Percentiles rank a stretch among this genome's conserved stretches.
Conservation (phyloP, 2,888 invertebrate genomes). For the Lasius fuliginosus region DNA sequence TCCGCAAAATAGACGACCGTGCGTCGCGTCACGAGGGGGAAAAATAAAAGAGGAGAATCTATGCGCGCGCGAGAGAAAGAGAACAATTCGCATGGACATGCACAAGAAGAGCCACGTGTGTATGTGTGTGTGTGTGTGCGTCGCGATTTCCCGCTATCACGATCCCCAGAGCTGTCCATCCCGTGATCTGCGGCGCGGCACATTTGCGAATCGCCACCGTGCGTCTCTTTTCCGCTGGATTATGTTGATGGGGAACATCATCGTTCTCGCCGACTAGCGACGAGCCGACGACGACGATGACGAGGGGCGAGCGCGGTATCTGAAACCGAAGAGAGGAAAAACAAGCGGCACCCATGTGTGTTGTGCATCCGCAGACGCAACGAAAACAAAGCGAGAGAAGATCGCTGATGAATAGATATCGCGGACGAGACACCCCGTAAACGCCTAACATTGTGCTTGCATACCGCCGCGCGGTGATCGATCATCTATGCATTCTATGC, state of each 20-base stretch:
- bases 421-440: constrained; percentile 65
- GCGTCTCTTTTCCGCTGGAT: constrained; percentile 60
- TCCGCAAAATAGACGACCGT: constrained; percentile 65
- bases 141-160: constrained; percentile 66
- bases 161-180: constrained; percentile 51
- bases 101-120: background rate
- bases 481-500: constrained; percentile 28
- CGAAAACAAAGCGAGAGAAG: constrained; percentile 63
- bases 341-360: constrained; percentile 39
- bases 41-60: constrained; percentile 58
- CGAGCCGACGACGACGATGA: constrained; percentile 3
- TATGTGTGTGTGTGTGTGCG: constrained; percentile 2
- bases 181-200: constrained; percentile 51
- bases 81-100: background rate
- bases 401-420: constrained; percentile 68
- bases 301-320: constrained; percentile 29
- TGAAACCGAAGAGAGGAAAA: constrained; percentile 52
- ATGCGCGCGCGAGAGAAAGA: constrained; percentile 4
- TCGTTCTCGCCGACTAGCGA: constrained; percentile 31
- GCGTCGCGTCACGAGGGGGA: constrained; percentile 59
- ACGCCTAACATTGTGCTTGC: constrained; percentile 51
- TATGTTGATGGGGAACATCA: constrained; percentile 69
- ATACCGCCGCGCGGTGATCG: constrained; percentile 34
- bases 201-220: constrained; percentile 59
- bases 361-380: constrained; percentile 57